Percentiles rank a stretch among this genome's conserved stretches.
Conservation (phyloP, 1,140 invertebrate species). For the Cyrtorhinus lividipennis region DNA sequence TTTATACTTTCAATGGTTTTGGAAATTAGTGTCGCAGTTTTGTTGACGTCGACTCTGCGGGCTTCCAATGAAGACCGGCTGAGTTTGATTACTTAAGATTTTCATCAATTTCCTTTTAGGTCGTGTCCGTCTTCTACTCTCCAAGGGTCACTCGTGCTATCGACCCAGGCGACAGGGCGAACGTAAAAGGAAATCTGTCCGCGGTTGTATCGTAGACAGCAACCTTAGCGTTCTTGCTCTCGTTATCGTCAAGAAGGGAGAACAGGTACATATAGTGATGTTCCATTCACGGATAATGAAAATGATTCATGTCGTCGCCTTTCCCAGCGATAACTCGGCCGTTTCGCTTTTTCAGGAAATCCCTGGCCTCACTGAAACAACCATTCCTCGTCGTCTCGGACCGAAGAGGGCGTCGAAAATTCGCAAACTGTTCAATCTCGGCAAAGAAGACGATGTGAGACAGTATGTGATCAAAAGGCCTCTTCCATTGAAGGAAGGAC, state of each 20-base stretch:
- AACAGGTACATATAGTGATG: slow-evolving; percentile 41
- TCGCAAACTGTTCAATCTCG: slow-evolving; percentile 92
- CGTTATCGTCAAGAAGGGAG: slow-evolving; percentile 90
- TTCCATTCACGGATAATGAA: neutral
- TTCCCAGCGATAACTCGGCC: neutral
- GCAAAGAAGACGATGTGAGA: slow-evolving; percentile 94
- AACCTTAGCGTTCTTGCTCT: slow-evolving; percentile 90
- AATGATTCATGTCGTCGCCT: neutral
- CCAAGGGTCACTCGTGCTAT: slow-evolving; percentile 96
- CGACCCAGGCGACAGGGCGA: slow-evolving; percentile 89
- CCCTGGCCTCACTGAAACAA: slow-evolving; percentile 88
- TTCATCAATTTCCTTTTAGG: too few relatives aligned
- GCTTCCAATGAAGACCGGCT: too few relatives aligned
- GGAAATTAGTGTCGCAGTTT: neutral
- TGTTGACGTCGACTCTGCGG: too few relatives aligned
- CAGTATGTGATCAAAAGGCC: slow-evolving; percentile 92
- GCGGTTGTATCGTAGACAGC: slow-evolving; percentile 95
- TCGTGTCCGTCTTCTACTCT: slow-evolving; percentile 86
- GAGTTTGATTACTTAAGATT: too few relatives aligned
- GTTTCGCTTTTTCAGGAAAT: slow-evolving; percentile 63
- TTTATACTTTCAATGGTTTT: slow-evolving; percentile 4
- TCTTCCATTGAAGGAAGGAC: slow-evolving; percentile 78
- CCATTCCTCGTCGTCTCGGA: slow-evolving; percentile 86
- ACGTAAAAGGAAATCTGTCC: slow-evolving; percentile 94
- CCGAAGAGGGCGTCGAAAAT: slow-evolving; percentile 98